Evolutionary conservation across 1,140 invertebrate genomes (phyloP).

Genomic region (Dinoponera quadriceps): DNA sequence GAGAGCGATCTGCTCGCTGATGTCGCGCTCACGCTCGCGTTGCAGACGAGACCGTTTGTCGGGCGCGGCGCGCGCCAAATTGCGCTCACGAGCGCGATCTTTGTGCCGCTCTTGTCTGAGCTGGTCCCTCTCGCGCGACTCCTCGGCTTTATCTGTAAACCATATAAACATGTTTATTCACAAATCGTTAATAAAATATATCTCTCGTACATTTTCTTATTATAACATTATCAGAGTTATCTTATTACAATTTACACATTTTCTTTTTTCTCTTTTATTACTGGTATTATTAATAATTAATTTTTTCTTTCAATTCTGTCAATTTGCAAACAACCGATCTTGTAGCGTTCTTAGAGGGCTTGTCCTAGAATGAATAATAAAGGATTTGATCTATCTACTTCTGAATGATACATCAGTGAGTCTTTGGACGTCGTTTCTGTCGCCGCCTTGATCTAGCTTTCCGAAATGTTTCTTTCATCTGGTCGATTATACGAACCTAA

Average conservation of each 20-base stretch:
- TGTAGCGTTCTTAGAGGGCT: too few species aligned
- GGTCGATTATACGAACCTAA: conserved; percentile 63
- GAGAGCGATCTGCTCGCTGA: conserved; percentile 99
- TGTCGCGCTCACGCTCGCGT: conserved; percentile 97
- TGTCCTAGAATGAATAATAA: too few species aligned
- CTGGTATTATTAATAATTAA: too few species aligned
- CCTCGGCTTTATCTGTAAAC: conserved; percentile 88
- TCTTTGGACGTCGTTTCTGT: not conserved
- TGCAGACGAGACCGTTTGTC: conserved; percentile 97
- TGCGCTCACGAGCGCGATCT: conserved; percentile 96
- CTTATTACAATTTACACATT: too few species aligned
- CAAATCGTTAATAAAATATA: too few species aligned
- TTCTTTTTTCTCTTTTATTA: too few species aligned
- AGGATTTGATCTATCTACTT: too few species aligned
- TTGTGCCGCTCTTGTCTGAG: conserved; percentile 95
- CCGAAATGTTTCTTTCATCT: not conserved
- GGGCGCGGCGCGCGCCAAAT: conserved; percentile 96
- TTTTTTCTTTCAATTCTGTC: too few species aligned
- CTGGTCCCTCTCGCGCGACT: conserved; percentile 95
- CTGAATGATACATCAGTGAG: too few species aligned
- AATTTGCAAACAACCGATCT: too few species aligned
- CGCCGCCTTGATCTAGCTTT: not conserved
- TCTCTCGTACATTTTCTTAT: not conserved
- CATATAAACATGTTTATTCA: too few species aligned
- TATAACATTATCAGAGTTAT: too few species aligned